Evolutionary conservation across 2,888 invertebrate species (phyloP).

Genomic region (Chymomyza fuscimana): DNA sequence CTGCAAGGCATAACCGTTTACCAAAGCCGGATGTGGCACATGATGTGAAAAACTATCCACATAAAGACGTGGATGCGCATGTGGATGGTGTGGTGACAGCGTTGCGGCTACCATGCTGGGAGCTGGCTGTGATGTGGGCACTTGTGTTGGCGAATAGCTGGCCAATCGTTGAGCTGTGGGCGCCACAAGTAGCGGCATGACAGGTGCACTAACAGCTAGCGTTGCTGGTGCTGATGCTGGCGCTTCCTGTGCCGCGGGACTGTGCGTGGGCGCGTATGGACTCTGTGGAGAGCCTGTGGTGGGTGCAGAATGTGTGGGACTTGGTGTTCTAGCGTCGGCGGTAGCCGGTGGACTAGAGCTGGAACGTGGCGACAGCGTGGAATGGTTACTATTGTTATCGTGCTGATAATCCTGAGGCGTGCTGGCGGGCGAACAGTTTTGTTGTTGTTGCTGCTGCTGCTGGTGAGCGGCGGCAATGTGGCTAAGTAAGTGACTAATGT

Average conservation of each 20-base stretch:
- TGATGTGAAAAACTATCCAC: slow-evolving; percentile 22
- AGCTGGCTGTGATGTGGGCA: slow-evolving; percentile 44
- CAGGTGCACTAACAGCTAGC: slow-evolving; percentile 16
- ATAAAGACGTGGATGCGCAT: slow-evolving; percentile 25
- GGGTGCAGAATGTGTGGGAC: slow-evolving; percentile 65
- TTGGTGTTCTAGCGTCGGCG: slow-evolving; percentile 56
- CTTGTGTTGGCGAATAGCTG: slow-evolving; percentile 33
- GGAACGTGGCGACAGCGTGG: slow-evolving; percentile 63
- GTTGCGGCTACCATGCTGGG: slow-evolving; percentile 24
- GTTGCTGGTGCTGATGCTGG: slow-evolving; percentile 34
- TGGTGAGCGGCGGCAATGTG: slow-evolving; percentile 73
- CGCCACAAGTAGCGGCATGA: slow-evolving; percentile 63
- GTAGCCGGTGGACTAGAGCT: slow-evolving; percentile 55
- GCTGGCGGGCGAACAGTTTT: slow-evolving; percentile 45
- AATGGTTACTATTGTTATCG: slow-evolving; percentile 75
- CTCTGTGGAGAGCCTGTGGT: slow-evolving; percentile 75
- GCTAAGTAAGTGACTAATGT: slow-evolving; percentile 76
- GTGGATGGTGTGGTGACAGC: slow-evolving; percentile 35
- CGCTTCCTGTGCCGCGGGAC: slow-evolving; percentile 54
- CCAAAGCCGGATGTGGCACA: slow-evolving; percentile 58
- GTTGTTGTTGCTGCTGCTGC: slow-evolving; percentile 56
- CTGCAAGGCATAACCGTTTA: slow-evolving; percentile 66
- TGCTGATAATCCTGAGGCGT: slow-evolving; percentile 67
- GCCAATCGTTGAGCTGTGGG: slow-evolving; percentile 47
- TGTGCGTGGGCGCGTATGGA: slow-evolving; percentile 62